phyloP scores from a whole-genome alignment of 2,797 vertebrate species.

The Sparidentex hasta region DNA sequence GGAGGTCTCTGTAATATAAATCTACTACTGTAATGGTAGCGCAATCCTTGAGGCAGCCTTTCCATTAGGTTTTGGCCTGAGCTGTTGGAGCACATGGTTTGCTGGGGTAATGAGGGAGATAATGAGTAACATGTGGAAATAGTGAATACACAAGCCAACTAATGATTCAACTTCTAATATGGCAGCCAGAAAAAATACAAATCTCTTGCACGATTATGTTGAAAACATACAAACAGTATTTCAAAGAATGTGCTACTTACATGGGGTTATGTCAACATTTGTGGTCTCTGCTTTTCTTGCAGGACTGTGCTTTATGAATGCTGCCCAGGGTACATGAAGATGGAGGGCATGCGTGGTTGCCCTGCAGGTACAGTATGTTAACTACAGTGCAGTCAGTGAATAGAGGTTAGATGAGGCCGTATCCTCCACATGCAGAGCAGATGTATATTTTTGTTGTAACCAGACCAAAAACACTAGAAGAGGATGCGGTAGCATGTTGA shows the following conservation, averaged over 20 bases:
- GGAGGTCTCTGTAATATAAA: conserved; percentile 51
- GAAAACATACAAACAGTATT: conserved; percentile 23
- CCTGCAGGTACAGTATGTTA: conserved; percentile 91
- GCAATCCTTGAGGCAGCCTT: conserved; percentile 49
- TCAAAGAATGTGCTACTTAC: conserved; percentile 21
- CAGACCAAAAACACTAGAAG: conserved; percentile 13
- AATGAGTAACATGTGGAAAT: conserved; percentile 75
- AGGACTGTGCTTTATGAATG: conserved; percentile 97
- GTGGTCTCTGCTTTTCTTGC: conserved; percentile 44
- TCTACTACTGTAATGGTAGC: conserved; percentile 61
- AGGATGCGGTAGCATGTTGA: conserved; percentile 28
- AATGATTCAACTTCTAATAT: conserved; percentile 57
- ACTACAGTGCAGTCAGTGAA: conserved; percentile 2
- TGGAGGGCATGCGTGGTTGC: conserved; percentile 92
- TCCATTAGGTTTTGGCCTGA: conserved; percentile 64
- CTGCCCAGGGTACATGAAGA: conserved; percentile 96
- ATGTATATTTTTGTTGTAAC: conserved; percentile 39
- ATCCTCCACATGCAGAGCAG: conserved; percentile 39
- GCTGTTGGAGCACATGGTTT: conserved; percentile 63
- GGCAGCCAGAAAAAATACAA: conserved; percentile 30
- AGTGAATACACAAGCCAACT: conserved; percentile 37
- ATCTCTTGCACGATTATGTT: background rate
- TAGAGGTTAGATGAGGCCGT: conserved; percentile 35
- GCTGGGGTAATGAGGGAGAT: conserved; percentile 66
- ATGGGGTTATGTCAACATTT: conserved; percentile 1